A percentile compares a stretch with the other conserved stretches of the same genome.
These are phyloP conservation scores for Linurgus olivaceus DNA, from an alignment of 2,797 vertebrate species.

Conservation along the genomic window DNA sequence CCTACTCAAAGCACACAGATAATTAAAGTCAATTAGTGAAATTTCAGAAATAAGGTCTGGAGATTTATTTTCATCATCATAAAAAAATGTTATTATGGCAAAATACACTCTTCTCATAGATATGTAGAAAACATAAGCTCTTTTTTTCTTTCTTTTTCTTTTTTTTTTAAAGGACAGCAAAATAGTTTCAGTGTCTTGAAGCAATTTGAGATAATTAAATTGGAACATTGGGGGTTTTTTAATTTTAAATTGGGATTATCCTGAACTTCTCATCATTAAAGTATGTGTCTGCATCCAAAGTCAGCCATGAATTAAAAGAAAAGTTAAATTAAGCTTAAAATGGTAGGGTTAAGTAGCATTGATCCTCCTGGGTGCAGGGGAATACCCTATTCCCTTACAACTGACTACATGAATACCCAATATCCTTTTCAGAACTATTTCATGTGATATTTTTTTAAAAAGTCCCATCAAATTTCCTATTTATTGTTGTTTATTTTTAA, in stretches of 20 bases:
- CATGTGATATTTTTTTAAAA: background rate
- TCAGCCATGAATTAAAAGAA: background rate
- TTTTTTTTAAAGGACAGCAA: rapidly evolving
- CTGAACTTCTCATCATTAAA: background rate
- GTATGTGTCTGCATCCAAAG: background rate
- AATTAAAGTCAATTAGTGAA: background rate
- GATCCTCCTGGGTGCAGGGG: background rate
- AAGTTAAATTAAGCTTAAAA: background rate
- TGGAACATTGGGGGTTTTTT: background rate
- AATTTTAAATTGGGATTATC: background rate
- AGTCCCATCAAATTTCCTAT: background rate
- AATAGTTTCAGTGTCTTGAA: background rate
- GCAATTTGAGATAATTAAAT: background rate
- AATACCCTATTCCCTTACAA: background rate
- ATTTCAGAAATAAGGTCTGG: background rate
- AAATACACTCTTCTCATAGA: background rate
- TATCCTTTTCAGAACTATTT: background rate
- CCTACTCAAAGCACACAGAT: background rate
- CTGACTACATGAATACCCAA: background rate
- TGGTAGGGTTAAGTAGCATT: background rate
- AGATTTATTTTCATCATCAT: background rate
- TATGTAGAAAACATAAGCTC: background rate
- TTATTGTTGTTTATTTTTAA: background rate
- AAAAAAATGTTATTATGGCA: background rate
- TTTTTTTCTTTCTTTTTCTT: background rate